Base-by-base conservation (phyloP, 1,140 invertebrate genomes). In the Drepana arcuata region DNA sequence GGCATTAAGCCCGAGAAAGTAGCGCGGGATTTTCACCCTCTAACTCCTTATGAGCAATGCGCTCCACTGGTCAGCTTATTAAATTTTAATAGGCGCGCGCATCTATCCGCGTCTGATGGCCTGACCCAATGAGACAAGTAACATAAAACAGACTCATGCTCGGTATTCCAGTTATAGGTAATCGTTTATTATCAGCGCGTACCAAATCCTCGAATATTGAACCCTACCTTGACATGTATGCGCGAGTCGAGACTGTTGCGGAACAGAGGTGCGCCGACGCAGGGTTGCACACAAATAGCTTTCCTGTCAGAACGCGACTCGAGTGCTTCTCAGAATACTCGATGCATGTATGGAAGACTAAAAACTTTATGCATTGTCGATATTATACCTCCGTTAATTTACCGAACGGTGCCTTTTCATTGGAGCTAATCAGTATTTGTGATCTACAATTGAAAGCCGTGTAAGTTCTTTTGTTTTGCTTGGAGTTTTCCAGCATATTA, bases 191-290 rank as follows among this genome's bases (percentile, higher is more conserved):
- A 67, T 74, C 49, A 36, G 52, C 54, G 51, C 52, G 68, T 45
- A 70, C 65, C 49, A 62, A 70, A 77, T 75, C 65, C 65, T 77
- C 75, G 75, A 78, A 72, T 80, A 50, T 80, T 78, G 77, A 81
- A 81, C 73, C 70, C 73, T 74, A 81, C 77, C 77, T 78, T 78
- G 77, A 81, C 71, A 78, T 69, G 75, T 43, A 77, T 80, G 73
- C 63, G 67, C 41, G 67, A 69, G 54, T 54, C 62, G 66, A 54
- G 48, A 51, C 48, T 51, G 51, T 66, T 41, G 57, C 65, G 64
- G 59, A 66, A 62, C 62, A 46, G 63, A 62, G 58, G 50, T 67
- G 64, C 59, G 58, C 40, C 51, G 36, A 46, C 57, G 57, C 70
- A 73, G 68, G 71, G 72, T 65, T 71, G 69, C 66, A 75, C 72